Evolutionary conservation across 2,888 invertebrate genomes (phyloP), one percentile per base, ranked within the genome.

Genomic region (Melieria omissa): DNA sequence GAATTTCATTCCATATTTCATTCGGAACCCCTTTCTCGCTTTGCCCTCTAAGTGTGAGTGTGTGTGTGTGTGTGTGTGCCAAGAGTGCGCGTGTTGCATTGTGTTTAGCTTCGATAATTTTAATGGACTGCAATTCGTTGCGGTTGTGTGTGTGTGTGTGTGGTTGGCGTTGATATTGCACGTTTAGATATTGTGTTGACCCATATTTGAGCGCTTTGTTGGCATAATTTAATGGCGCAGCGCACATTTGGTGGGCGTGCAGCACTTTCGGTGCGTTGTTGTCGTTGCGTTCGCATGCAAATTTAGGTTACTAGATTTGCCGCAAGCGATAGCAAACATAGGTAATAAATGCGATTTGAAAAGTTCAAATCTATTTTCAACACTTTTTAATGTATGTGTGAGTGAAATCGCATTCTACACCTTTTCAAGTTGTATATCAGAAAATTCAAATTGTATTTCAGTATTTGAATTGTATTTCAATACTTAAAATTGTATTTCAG

Each of bases 201-300:
- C 67, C 44, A 67, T 67, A 67, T 67, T 67, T 61, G 49, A 29
- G 60, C 60, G 60, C 52, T 61, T 61, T 67, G 67, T 67, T 67
- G 52, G 67, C 67, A 67, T 67, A 60, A 67, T 67, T 67, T 61
- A 67, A 67, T 67, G 60, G 67, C 61, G 67, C 61, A 67, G 61
- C 61, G 29, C 67, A 52, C 60, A 67, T 67, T 67, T 67, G 57
- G 67, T 67, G 60, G 67, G 67, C 60, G 67, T 61, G 67, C 12
- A 49, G 9, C 9, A 10, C 9, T 10, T 49, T 9, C 12, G 12
- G 49, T 49, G 9, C 49, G 49, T 49, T 49, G 49, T 49, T 49
- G 9, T 49, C 12, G 49, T 49, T 49, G 12, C 49, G 9, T 12
- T 49, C 49, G 9, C 9, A 12, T 49, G 49, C 49, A 49, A 49